A percentile compares a stretch with the other conserved stretches of the same genome.
phyloP scores from a whole-genome alignment of 2,113 vertebrate species.

The Perca flavescens region DNA sequence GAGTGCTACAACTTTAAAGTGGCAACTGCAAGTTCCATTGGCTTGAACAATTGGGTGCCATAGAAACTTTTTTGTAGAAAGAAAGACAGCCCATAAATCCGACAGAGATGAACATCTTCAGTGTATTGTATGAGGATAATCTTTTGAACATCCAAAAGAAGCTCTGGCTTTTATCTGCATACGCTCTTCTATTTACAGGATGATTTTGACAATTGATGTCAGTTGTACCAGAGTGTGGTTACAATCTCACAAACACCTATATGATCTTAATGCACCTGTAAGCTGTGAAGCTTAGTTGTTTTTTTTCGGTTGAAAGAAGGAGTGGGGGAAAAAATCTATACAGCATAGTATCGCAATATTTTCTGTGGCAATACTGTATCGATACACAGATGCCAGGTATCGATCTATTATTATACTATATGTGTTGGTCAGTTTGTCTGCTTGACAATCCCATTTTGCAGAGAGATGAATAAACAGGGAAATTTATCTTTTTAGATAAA shows the following conservation, averaged over 20 bases:
- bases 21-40: slow-evolving; percentile 40
- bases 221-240: slow-evolving; percentile 11
- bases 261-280: neutral
- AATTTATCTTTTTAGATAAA: too few relatives aligned
- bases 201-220: slow-evolving; percentile 33
- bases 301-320: neutral
- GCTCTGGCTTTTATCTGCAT: slow-evolving; percentile 29
- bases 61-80: slow-evolving; percentile 32
- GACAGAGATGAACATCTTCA: slow-evolving; percentile 24
- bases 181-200: neutral
- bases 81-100: slow-evolving; percentile 28
- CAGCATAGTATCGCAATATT: too few relatives aligned
- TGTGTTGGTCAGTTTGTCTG: too few relatives aligned
- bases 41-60: slow-evolving; percentile 39
- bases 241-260: slow-evolving; percentile 15
- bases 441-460: too few relatives aligned
- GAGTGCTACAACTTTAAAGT: slow-evolving; percentile 66
- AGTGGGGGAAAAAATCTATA: too few relatives aligned
- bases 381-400: too few relatives aligned
- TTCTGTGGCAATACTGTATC: too few relatives aligned
- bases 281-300: neutral
- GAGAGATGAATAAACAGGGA: too few relatives aligned
- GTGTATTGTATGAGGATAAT: slow-evolving; percentile 23
- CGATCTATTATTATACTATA: too few relatives aligned
- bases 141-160: slow-evolving; percentile 31